Evolutionary conservation across 2,888 invertebrate genomes (phyloP).

Genomic region (Quadroppia sp.): DNA sequence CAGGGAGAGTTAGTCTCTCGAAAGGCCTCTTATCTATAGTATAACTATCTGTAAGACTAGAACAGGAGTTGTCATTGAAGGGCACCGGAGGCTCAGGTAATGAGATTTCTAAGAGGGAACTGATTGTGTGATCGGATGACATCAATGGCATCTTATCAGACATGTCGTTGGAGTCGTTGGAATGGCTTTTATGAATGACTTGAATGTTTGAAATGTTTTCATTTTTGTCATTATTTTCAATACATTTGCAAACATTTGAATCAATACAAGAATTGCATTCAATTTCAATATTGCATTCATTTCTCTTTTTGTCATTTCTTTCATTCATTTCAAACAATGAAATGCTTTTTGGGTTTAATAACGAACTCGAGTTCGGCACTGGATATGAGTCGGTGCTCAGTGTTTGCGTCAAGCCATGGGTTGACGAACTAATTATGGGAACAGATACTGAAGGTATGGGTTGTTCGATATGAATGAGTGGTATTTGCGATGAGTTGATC

Average conservation of each 20-base stretch:
- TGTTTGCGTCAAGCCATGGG: not conserved
- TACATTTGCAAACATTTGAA: not conserved
- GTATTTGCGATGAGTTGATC: not conserved
- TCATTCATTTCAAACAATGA: not conserved
- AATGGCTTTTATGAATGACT: not conserved
- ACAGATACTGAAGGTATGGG: not conserved
- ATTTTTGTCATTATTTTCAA: not conserved
- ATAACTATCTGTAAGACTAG: slow-evolving; percentile 4
- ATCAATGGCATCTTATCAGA: not conserved
- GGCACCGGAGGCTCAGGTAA: slow-evolving; percentile 25
- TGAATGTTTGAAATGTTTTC: not conserved
- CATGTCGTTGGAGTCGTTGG: not conserved
- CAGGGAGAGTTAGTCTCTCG: slow-evolving; percentile 21
- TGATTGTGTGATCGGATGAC: not conserved
- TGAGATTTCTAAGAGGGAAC: slow-evolving; percentile 27
- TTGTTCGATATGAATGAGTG: slow-evolving; percentile 21
- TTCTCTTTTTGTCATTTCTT: not conserved
- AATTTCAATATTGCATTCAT: no score
- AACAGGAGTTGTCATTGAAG: slow-evolving; percentile 24
- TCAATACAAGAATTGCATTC: not conserved
- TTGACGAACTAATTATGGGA: slow-evolving; percentile 1
- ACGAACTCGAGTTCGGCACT: not conserved
- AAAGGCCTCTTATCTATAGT: slow-evolving; percentile 24
- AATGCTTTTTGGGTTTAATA: not conserved
- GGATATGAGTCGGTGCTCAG: not conserved